phyloP scores from a whole-genome alignment of 2,113 vertebrate genomes.

The Chloropsis hardwickii region DNA sequence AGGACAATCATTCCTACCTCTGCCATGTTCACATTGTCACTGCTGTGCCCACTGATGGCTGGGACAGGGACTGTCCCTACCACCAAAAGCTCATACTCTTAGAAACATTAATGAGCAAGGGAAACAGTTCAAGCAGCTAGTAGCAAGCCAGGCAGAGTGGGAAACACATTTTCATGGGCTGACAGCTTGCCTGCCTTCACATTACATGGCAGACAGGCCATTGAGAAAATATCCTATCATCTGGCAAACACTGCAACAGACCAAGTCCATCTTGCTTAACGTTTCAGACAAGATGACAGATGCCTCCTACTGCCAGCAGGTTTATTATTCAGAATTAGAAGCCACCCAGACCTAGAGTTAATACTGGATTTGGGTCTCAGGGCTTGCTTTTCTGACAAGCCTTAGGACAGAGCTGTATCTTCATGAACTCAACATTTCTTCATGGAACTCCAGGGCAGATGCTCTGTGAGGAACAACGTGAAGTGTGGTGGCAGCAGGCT shows the following conservation, averaged over 20 bases:
- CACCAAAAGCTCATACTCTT: neutral
- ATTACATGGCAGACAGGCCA: neutral
- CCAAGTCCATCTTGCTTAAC: neutral
- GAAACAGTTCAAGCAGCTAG: neutral
- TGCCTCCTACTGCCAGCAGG: neutral
- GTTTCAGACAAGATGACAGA: neutral
- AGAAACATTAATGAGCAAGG: neutral
- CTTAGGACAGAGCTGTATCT: neutral
- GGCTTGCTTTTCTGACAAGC: neutral
- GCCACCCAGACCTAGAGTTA: neutral
- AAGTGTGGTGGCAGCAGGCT: neutral
- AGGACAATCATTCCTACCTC: neutral
- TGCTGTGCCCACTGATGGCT: neutral
- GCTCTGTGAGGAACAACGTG: neutral
- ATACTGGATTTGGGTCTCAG: neutral
- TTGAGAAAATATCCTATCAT: slow-evolving; percentile 4
- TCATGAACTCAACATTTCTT: neutral
- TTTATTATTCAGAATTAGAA: slow-evolving; percentile 27
- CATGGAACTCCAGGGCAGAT: neutral
- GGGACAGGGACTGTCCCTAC: neutral
- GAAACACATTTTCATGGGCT: neutral
- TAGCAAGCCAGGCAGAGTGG: neutral
- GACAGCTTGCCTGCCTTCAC: slow-evolving; percentile 3
- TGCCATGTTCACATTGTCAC: neutral
- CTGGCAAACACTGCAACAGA: neutral